A percentile compares a stretch with the other conserved stretches of the same genome.
Evolutionary conservation across 2,113 vertebrate genomes (phyloP).

Genomic region (Nipponia nippon): DNA sequence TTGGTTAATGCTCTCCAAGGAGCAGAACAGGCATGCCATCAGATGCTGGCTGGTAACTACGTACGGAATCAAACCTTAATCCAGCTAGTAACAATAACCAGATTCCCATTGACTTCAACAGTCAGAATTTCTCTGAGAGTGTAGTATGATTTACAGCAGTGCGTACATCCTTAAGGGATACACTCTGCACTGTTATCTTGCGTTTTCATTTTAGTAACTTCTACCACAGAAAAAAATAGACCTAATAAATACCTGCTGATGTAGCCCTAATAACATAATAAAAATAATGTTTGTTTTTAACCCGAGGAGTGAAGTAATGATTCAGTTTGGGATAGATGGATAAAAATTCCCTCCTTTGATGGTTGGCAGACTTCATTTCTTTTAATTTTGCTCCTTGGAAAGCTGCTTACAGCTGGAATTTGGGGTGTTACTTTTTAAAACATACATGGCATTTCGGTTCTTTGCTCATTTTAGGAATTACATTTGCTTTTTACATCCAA

Average conservation of each 20-base stretch:
- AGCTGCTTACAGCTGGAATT: not conserved
- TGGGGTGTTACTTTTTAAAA: not conserved
- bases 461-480: not conserved
- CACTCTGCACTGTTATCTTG: not conserved
- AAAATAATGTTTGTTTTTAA: not conserved
- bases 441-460: not conserved
- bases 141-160: not conserved
- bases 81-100: not conserved
- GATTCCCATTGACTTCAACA: not conserved
- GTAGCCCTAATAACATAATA: not conserved
- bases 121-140: not conserved
- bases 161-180: not conserved
- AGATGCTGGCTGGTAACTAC: not conserved
- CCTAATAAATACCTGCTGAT: not conserved
- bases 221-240: not conserved
- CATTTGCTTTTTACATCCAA: constrained; percentile 1
- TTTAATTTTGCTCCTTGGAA: not conserved
- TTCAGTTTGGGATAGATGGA: not conserved
- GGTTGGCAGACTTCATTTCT: not conserved
- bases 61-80: not conserved
- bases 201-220: not conserved
- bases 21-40: not conserved
- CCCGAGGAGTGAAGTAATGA: not conserved
- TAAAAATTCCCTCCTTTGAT: not conserved
- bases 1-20: not conserved